A percentile compares a stretch with the other conserved stretches of the same genome.
These are phyloP conservation scores for Latrodectus elegans DNA, from an alignment of 2,888 invertebrate species.

Conservation along the genomic window DNA sequence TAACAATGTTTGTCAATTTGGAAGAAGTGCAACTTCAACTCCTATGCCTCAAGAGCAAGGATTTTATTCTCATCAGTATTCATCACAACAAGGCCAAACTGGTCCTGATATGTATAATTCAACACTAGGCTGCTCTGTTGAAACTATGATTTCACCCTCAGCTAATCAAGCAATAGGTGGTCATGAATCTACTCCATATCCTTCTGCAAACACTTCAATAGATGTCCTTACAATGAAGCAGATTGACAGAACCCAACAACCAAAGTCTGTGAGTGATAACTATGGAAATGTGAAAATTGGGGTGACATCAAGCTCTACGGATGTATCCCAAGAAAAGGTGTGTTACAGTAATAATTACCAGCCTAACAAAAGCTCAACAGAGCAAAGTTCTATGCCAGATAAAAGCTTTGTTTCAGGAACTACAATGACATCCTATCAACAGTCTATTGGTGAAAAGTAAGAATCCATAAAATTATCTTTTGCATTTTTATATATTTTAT, in stretches of 20 bases:
- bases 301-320: conserved; percentile 21
- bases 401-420: conserved; percentile 11
- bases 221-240: conserved; percentile 26
- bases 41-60: conserved; percentile 63
- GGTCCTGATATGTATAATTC: conserved; percentile 37
- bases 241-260: conserved; percentile 11
- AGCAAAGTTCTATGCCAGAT: conserved; percentile 11
- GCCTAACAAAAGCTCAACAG: conserved; percentile 23
- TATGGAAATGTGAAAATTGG: conserved; percentile 30
- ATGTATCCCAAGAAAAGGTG: conserved; percentile 28
- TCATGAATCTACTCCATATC: conserved; percentile 38
- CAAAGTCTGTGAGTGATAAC: conserved; percentile 36
- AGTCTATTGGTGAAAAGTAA: conserved; percentile 47
- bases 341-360: conserved; percentile 30
- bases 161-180: conserved; percentile 31
- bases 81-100: conserved; percentile 35
- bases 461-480: conserved; percentile 3
- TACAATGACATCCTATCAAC: conserved; percentile 39
- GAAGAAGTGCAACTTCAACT: conserved; percentile 50
- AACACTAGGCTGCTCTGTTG: conserved; percentile 22
- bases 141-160: neutral
- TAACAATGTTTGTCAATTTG: conserved; percentile 54
- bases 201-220: conserved; percentile 31
- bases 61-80: conserved; percentile 61
- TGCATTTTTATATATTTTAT: neutral